Evolutionary conservation across 2,797 vertebrate species (phyloP), one percentile per base, ranked within the genome.

Genomic region (Thunnus albacares): DNA sequence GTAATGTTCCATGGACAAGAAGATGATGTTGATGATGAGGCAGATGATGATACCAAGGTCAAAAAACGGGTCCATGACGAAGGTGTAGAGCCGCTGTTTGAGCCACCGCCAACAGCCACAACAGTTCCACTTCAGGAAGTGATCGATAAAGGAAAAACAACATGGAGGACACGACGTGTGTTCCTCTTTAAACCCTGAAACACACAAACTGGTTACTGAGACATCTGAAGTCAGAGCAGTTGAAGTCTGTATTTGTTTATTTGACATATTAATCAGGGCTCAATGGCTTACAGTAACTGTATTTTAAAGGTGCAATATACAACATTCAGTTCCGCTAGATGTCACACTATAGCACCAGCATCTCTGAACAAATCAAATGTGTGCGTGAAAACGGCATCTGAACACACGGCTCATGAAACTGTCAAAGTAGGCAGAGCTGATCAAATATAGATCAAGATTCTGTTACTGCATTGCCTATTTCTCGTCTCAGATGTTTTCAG

Each of bases 1-100:
- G 58, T 97, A 98, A 38, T 99, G 98, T 71, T 99, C 98, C 97
- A 99, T 98, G 79, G 98, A 97, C 97, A 99, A 98, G 93, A 99
- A 99, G 35, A 98, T 59, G 0, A 97, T 98, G 93, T 99, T 99
- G 52, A 99, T 96, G 70, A 99, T 94, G 1, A 99, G 98, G 90
- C 98, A 99, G 90, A 99, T 96, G 59, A 97, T 99, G 95, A 99
- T 98, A 57, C 96, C 95, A 66, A 99, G 93, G 92, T 99, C 98
- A 47, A 99, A 97, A 0, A 98, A 99, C 0, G 98, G 98, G 83
- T 99, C 98, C 97, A 97, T 97, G 81, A 99, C 96, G 0, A 99
- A 88, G 60, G 95, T 61, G 79, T 94, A 91, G 49, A 98, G 60
- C 76, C 90, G 82, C 2, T 69, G 69, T 77, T 99, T 99, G 59